Evolutionary conservation across 2,888 invertebrate genomes (phyloP), one percentile per base, ranked within the genome.

Genomic region (Ophioninae sp.): DNA sequence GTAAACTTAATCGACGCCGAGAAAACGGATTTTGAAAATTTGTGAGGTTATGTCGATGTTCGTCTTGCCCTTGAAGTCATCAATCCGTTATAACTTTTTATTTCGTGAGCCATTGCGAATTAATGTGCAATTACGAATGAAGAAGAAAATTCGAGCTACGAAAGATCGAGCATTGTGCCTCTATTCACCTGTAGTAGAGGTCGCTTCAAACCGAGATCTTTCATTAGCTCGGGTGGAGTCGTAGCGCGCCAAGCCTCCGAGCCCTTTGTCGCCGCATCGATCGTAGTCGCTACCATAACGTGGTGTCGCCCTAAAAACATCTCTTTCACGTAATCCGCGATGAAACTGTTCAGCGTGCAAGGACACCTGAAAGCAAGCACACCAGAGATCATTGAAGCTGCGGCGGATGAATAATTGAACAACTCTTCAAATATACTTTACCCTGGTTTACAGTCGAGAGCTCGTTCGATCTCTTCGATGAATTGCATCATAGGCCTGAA

Each of bases 311-410:
- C 96, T 85, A 97, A 95, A 93, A 98, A 99, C 8, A 96, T 96
- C 88, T 97, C 96, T 87, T 96, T 96, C 37, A 98, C 96, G 93
- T 98, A 97, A 91, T 97, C 96, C 68, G 96, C 95, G 78, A 99
- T 94, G 93, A 98, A 98, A 85, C 95, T 95, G 89, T 97, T 96
- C 79, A 98, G 94, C 2, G 96, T 96, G 90, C 97, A 97, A 65
- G 96, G 94, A 88, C 94, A 94, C 22, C 95, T 95, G 85, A 22
- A 90, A 91, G n/a, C 22, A 37, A 79, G 78, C 77, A 58, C 64
- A 67, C 58, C 23, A 44, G 8, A 13, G 10, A n/a, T 30, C 6
- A 23, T 17, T 59, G 7, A 5, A 41, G 22, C 6, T 5, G 8
- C 10, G n/a, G n/a, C n/a, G n/a, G 37, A 44, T 13, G 8, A 2